Evolutionary conservation across 2,888 invertebrate genomes (phyloP).

Genomic region (Tortrix viridana): DNA sequence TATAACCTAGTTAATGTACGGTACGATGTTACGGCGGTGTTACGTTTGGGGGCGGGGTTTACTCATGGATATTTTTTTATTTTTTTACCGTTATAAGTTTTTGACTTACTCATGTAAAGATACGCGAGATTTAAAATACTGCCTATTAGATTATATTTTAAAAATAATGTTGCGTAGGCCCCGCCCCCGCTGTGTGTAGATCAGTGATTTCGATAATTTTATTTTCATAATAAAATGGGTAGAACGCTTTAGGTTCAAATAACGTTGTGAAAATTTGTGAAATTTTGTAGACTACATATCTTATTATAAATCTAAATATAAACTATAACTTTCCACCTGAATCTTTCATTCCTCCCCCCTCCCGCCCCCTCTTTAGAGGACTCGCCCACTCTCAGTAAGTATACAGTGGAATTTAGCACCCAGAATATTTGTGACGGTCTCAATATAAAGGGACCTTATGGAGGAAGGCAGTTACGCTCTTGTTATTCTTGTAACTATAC

Average conservation of each 20-base stretch:
- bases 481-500: too few relatives aligned
- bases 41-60: conserved; percentile 78
- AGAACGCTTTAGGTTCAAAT: conserved; percentile 84
- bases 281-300: conserved; percentile 85
- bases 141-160: conserved; percentile 85
- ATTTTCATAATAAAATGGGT: conserved; percentile 84
- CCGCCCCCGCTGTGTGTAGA: conserved; percentile 76
- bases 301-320: conserved; percentile 84
- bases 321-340: conserved; percentile 81
- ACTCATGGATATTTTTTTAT: conserved; percentile 83
- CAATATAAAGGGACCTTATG: too few relatives aligned
- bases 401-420: not conserved
- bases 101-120: conserved; percentile 79
- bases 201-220: conserved; percentile 82
- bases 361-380: not conserved
- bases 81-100: conserved; percentile 84
- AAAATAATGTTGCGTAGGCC: conserved; percentile 81
- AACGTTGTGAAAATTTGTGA: conserved; percentile 85
- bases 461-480: too few relatives aligned
- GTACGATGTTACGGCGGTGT: conserved; percentile 55
- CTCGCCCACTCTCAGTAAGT: not conserved
- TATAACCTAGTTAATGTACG: conserved; percentile 82
- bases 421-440: too few relatives aligned
- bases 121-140: conserved; percentile 75
- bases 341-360: conserved; percentile 65